Percentiles rank a stretch among this genome's conserved stretches.
Evolutionary conservation across 2,113 vertebrate species (phyloP).

Genomic region (Scomber colias): DNA sequence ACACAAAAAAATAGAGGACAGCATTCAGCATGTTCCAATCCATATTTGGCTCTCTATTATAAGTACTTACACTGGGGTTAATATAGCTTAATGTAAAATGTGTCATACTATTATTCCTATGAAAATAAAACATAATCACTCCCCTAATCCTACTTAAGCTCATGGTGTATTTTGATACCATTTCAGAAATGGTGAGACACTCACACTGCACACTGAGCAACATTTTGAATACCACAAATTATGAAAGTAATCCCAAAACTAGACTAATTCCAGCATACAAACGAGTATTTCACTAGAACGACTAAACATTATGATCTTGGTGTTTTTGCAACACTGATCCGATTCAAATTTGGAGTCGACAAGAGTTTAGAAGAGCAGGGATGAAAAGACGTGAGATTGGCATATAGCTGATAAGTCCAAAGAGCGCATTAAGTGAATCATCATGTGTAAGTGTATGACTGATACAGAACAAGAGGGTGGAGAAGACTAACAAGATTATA

Average conservation of each 20-base stretch:
- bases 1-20: constrained; percentile 10
- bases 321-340: constrained; percentile 31
- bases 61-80: constrained; percentile 72
- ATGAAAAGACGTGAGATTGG: background rate
- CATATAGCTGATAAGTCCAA: background rate
- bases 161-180: constrained; percentile 54
- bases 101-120: constrained; percentile 67
- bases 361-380: background rate
- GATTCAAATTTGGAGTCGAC: constrained; percentile 3
- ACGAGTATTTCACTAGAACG: constrained; percentile 10
- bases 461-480: background rate
- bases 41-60: constrained; percentile 62
- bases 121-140: constrained; percentile 72
- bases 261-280: constrained; percentile 3
- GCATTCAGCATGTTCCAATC: constrained; percentile 44
- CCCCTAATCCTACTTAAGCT: constrained; percentile 71
- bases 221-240: constrained; percentile 47
- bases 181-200: constrained; percentile 52
- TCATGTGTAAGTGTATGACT: background rate
- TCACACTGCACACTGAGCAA: constrained; percentile 30
- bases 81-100: constrained; percentile 71
- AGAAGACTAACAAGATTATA: too few relatives aligned
- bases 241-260: constrained; percentile 18
- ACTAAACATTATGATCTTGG: constrained; percentile 26
- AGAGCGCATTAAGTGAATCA: background rate